Percentiles rank a stretch among this genome's conserved stretches.
These are phyloP conservation scores for Mellivora capensis DNA, from an alignment of 2,113 vertebrate genomes.

Conservation along the genomic window DNA sequence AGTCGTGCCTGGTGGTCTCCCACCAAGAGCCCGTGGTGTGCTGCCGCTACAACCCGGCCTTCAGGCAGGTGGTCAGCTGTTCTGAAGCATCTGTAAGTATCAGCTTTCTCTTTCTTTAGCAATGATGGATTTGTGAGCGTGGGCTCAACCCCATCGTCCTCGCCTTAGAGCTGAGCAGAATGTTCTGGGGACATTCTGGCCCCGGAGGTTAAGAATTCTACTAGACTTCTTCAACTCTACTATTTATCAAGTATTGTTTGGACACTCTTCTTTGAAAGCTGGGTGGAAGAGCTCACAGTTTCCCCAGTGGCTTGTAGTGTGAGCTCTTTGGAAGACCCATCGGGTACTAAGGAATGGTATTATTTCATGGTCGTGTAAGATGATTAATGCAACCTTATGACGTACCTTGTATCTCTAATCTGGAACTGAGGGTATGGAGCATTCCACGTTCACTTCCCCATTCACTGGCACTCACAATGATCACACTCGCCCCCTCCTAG, in stretches of 20 bases:
- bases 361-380: neutral
- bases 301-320: neutral
- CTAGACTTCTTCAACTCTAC: neutral
- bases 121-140: neutral
- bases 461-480: neutral
- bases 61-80: conserved; percentile 87
- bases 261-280: neutral
- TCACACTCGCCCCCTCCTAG: neutral
- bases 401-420: neutral
- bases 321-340: neutral
- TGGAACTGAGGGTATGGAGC: neutral
- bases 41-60: conserved; percentile 82
- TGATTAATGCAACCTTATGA: neutral
- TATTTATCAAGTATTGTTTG: neutral
- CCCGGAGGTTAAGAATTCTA: neutral
- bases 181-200: neutral
- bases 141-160: neutral
- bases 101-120: neutral
- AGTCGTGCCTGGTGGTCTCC: conserved; percentile 75
- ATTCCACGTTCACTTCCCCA: neutral
- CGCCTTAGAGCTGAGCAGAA: neutral
- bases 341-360: no score
- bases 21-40: conserved; percentile 84
- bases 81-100: conserved; percentile 85
- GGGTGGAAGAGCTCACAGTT: neutral